Percentiles rank a stretch among this genome's conserved stretches.
phyloP scores from a whole-genome alignment of 2,113 vertebrate genomes.

The Colaptes auratus region DNA sequence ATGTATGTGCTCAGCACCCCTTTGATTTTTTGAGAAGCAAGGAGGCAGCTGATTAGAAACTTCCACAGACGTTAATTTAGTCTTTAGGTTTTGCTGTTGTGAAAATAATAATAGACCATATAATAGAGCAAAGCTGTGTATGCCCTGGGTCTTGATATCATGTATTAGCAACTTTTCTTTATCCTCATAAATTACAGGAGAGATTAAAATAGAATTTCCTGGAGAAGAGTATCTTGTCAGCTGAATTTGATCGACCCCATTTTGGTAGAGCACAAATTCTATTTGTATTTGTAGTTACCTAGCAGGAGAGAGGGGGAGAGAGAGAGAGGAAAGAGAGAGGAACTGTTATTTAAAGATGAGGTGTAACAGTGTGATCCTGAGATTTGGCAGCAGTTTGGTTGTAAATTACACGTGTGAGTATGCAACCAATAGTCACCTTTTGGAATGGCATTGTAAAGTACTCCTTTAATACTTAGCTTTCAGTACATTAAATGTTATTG shows the following conservation, averaged over 20 bases:
- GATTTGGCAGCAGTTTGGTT: neutral
- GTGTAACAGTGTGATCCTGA: neutral
- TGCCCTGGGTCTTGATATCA: neutral
- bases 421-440: neutral
- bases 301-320: neutral
- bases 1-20: neutral
- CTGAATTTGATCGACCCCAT: slow-evolving; percentile 32
- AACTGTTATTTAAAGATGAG: neutral
- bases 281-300: slow-evolving; percentile 37
- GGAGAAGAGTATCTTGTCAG: slow-evolving; percentile 39
- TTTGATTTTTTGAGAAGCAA: neutral
- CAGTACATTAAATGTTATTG: neutral
- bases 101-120: neutral
- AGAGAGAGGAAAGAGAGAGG: neutral
- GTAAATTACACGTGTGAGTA: neutral
- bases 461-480: slow-evolving; percentile 11
- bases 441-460: neutral
- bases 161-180: neutral
- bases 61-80: neutral
- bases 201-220: slow-evolving; percentile 57
- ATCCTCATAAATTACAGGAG: neutral
- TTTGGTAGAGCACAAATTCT: slow-evolving; percentile 42
- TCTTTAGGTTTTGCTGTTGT: neutral
- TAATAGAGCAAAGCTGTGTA: neutral
- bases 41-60: neutral